Conservation (phyloP, 1,140 invertebrate genomes). For the Ridgeia piscesae region DNA sequence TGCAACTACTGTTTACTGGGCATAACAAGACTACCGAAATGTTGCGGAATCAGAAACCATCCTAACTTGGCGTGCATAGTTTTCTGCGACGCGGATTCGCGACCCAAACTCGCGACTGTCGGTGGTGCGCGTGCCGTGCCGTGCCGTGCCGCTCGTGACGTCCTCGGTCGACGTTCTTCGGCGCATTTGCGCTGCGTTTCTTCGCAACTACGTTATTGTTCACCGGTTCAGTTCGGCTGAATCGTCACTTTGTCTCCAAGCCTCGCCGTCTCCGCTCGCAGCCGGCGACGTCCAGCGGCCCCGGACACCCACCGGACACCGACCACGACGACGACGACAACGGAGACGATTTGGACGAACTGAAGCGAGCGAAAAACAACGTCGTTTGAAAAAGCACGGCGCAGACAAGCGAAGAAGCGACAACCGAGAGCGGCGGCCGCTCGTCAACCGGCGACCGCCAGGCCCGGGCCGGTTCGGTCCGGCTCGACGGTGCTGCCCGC, state of each 20-base stretch:
- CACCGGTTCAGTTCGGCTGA: background rate
- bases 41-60: background rate
- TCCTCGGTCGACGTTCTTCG: background rate
- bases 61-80: background rate
- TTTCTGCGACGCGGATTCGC: background rate
- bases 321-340: background rate
- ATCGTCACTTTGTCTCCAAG: background rate
- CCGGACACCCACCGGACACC: no score
- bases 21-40: background rate
- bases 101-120: background rate
- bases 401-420: background rate
- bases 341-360: background rate
- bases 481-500: no score
- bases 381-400: background rate
- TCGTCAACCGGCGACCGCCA: no score
- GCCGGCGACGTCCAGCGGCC: no score
- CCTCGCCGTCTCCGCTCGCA: background rate
- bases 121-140: no score
- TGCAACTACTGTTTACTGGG: background rate
- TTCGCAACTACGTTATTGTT: constrained; percentile 1
- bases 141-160: background rate
- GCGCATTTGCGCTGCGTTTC: background rate
- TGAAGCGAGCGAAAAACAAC: background rate
- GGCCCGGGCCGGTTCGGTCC: no score
- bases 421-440: background rate